Evolutionary conservation across 2,113 vertebrate species (phyloP), one percentile per base, ranked within the genome.

Genomic region (Osmerus eperlanus): DNA sequence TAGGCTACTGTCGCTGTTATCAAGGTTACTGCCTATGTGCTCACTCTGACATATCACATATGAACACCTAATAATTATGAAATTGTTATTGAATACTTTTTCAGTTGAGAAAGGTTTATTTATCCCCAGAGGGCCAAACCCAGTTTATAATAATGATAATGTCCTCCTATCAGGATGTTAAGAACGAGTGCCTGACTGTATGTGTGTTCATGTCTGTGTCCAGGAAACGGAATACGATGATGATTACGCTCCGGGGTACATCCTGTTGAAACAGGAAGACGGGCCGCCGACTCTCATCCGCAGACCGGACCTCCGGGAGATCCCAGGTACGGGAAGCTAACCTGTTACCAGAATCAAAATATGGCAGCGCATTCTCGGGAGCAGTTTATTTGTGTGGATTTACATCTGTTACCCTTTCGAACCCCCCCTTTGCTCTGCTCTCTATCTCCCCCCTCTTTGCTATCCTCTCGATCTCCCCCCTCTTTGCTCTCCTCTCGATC

Each of bases 201-300:
- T 21, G 55, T 56, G 55, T 65, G 28, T 19, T 16, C 16, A 6
- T 62, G 21, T 62, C 21, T 63, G 4, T 15, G 3, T 5, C 18
- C n/a, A 52, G 41, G 64, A 65, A n/a, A 14, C 64, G 2, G 64
- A 65, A 8, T 47, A 18, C 32, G 23, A 23, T 11, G 64, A 65
- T 23, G 64, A 65, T 5, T 65, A 52, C 36, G 3, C 32, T 13
- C 64, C 64, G 0, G 64, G 64, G 68, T 76, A 78, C 72, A 74
- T 76, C 21, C 51, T 85, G 69, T 69, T 85, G 11, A 87, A 85
- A 71, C 71, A 88, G 74, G 85, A 89, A 67, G 81, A 84, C 3
- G 63, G 63, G 67, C 81, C 84, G 3, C 51, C 72, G 11, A 56
- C 54, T 61, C 62, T 78, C 16, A 54, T 65, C 12, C 73, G 52